Evolutionary conservation across 2,797 vertebrate genomes (phyloP), one percentile per base, ranked within the genome.

Genomic region (Anas capensis): DNA sequence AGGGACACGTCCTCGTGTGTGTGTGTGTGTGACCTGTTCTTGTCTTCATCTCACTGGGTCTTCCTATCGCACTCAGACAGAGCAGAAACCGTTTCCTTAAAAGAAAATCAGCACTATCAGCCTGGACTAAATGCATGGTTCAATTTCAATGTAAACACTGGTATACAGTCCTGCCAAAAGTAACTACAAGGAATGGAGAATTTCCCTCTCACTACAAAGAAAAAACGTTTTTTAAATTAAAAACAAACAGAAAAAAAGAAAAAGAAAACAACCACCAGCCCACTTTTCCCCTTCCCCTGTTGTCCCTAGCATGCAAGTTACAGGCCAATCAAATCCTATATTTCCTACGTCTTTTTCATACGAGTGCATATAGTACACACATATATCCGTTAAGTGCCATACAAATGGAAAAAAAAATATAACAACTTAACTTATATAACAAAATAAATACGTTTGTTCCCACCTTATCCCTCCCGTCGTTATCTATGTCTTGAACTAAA

Each of bases 361-460:
- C 69, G 96, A 97, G 95, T 92, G 97, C 95, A 97, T 93, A 96
- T 71, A 97, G 90, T 96, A 96, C 71, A 95, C 84, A 89, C 82
- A 92, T 86, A 94, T 91, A 91, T 57, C 88, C 86, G 90, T 68
- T 91, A 95, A 92, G 86, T 88, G 94, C 91, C 92, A 95, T 86
- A 93, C 36, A 82, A 62, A 93, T 86, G 89, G 91, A 95, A 94
- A 96, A 88, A 88, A 93, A 92, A 88, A 61, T 17, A 54, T 65
- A 91, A 94, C 93, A 92, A 96, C 79, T 94, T 97, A 96, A 96
- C 94, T 97, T 96, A 82, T 85, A 61, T 95, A 86, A 96, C 73
- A 98, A 98, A 98, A 98, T 98, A 98, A 97, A 97, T 97, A 97
- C 86, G 93, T 96, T 97, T 97, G 96, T 97, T 91, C 97, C 71